Conservation (phyloP, 2,113 vertebrate species). For the Salvelinus fontinalis region DNA sequence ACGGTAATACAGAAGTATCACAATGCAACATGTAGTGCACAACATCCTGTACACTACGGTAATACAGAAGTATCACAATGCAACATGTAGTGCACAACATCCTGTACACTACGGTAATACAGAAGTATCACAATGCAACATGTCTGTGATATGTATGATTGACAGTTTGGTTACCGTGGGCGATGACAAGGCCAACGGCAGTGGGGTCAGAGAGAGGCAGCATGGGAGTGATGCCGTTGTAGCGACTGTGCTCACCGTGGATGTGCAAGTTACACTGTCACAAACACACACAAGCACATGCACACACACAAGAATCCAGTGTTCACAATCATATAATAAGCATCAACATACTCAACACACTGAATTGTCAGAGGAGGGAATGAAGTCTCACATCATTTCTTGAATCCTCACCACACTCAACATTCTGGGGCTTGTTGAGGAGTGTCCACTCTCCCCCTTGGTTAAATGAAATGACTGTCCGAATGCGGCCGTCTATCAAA, state of each 20-base stretch:
- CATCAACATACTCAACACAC: not conserved
- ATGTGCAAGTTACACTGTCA: conserved; percentile 79
- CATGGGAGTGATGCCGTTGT: conserved; percentile 71
- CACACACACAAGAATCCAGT: not conserved
- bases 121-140: not conserved
- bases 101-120: not conserved
- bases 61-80: not conserved
- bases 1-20: not conserved
- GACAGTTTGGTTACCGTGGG: conserved; percentile 69
- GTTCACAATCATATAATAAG: not conserved
- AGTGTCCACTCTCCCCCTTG: conserved; percentile 72
- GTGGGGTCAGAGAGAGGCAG: conserved; percentile 71
- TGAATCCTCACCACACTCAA: conserved; percentile 59
- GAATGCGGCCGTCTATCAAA: conserved; percentile 70
- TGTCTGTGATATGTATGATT: not conserved
- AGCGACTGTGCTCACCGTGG: conserved; percentile 77
- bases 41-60: not conserved
- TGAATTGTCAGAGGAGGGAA: not conserved
- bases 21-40: not conserved
- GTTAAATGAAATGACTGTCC: conserved; percentile 79
- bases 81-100: not conserved
- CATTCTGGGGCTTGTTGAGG: conserved; percentile 72
- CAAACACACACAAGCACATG: conserved; percentile 25
- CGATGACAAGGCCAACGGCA: conserved; percentile 74
- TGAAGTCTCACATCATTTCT: conserved; percentile 53